Evolutionary conservation across 2,113 vertebrate genomes (phyloP), one percentile per base, ranked within the genome.

Genomic region (Perca fluviatilis): DNA sequence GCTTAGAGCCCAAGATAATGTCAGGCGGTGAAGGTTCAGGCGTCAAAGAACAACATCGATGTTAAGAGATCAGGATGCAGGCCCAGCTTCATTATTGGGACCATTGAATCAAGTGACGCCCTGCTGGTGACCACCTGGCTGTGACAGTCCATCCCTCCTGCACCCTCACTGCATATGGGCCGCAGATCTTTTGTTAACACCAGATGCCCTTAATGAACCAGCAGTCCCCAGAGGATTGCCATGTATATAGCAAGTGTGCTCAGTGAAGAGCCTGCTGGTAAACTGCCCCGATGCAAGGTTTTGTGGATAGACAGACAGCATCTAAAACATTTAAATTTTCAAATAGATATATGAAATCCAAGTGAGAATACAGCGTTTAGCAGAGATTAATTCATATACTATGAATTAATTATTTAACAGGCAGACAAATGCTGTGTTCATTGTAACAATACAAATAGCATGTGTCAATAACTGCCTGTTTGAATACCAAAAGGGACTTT

Each of bases 51-150:
- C 65, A 82, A 80, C 63, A n/a, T 81, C 54, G 14, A 11, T 84
- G 71, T 79, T 16, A 67, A 80, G 63, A 73, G 78, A 86, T 80
- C 82, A 90, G 77, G 79, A 81, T 43, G 36, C 69, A 74, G 58
- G 64, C 77, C 82, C 71, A 50, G 61, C 54, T 64, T 86, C 74
- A 83, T 79, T 84, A 90, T 18, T 36, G 49, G 64, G 47, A 74
- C 69, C 75, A 53, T 1, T 82, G 84, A 86, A 83, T 85, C 86
- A 86, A 90, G 65, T 80, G 86, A 89, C 86, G 46, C 84, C 92
- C 91, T 85, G 86, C 91, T 92, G 91, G 79, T 40, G n/a, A 86
- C 91, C 94, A 95, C 92, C 95, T 95, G 94, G 86, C 89, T 83
- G 60, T 25, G 60, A 68, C 5, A 50, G 73, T 67, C 84, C 79